Conservation (phyloP, 2,113 vertebrate genomes). For the Ciconia boyciana region DNA sequence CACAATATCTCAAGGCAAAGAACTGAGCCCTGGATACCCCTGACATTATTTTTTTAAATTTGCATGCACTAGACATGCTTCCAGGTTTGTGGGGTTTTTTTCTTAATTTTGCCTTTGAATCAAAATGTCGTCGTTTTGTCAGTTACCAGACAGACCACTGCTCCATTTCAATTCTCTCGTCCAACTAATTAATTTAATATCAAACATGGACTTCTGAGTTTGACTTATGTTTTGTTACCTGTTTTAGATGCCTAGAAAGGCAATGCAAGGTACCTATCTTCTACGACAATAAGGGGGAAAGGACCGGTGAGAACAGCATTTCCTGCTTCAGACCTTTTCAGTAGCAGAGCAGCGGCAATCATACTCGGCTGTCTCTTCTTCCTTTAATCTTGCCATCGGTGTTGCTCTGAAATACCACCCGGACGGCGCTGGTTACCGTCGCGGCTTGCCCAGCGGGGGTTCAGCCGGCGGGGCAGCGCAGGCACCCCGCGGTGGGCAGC, state of each 20-base stretch:
- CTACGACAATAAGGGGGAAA: not conserved
- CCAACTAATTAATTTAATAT: not conserved
- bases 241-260: not conserved
- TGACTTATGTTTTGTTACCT: not conserved
- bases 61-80: not conserved
- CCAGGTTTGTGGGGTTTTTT: not conserved
- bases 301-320: not conserved
- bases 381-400: not conserved
- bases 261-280: not conserved
- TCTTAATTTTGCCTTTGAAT: not conserved
- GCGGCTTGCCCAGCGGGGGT: too few species aligned
- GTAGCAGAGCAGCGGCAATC: not conserved
- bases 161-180: not conserved
- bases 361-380: not conserved
- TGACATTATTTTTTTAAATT: not conserved
- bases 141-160: not conserved
- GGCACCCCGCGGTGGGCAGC: not conserved
- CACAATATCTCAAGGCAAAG: not conserved
- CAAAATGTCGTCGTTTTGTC: not conserved
- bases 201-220: not conserved
- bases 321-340: not conserved
- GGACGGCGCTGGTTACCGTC: fast-evolving
- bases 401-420: not conserved
- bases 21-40: not conserved
- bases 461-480: too few species aligned